Evolutionary conservation across 2,888 invertebrate species (phyloP), one percentile per base, ranked within the genome.

Genomic region (Ichneumoninae sp.): DNA sequence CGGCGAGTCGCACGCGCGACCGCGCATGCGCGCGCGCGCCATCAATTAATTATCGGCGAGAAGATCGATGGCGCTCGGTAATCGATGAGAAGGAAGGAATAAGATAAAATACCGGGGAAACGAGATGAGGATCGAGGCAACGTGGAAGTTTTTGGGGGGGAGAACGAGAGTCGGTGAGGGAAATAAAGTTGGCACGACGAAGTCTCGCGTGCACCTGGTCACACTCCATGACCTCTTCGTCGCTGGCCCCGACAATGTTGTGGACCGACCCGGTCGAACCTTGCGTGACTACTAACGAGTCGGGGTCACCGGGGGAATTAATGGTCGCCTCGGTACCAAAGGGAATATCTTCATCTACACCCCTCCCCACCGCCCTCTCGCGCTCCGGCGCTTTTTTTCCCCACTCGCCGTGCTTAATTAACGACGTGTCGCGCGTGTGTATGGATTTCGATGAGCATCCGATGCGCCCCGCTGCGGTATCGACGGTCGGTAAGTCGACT

Each of bases 81-180:
- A 74, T 78, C 62, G 69, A 78, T 78, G 6, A 33, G 19, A 60
- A 30, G 10, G 54, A 66, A 40, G 10, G 54, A 66, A 40, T 22
- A 30, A 19, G 62, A 22, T 33, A 30, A 19, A 66, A 30, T 8
- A 36, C 10, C 50, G 10, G 65, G 50, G 50, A 36, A 40, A 22
- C 40, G 66, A 66, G 40, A 40, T 22, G 19, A 36, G 40, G 22
- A 40, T 19, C 10, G 40, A n/a, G 36, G 44, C 8, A 30, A 60
- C 4, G 6, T n/a, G 16, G 36, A 66, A 40, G 22, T 36, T 72
- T 86, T 86, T 91, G 91, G 91, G 91, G 91, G 90, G 91, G 90
- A 93, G 92, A 94, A 94, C 94, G 94, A 94, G 94, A 92, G 92
- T 91, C 89, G 94, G 94, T 94, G 92, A 72, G 94, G 90, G 36